A percentile compares a stretch with the other conserved stretches of the same genome.
Evolutionary conservation across 2,113 vertebrate genomes (phyloP).

Genomic region (Misgurnus anguillicaudatus): DNA sequence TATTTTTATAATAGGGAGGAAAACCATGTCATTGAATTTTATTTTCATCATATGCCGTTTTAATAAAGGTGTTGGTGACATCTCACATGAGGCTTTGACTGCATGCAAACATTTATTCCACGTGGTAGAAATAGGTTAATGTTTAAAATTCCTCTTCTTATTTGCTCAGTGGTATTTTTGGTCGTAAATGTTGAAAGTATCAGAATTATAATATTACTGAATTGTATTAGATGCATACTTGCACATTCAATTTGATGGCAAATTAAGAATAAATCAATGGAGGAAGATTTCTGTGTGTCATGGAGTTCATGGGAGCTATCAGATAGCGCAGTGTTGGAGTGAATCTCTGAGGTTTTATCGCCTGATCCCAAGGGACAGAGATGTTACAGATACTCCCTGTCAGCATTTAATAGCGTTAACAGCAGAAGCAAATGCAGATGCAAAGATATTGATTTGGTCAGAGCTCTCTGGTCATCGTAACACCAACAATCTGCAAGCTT

Average conservation of each 20-base stretch:
- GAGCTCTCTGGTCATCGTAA: constrained; percentile 41
- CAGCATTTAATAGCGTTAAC: constrained; percentile 68
- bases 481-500: neutral
- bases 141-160: too few relatives aligned
- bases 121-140: too few relatives aligned
- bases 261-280: neutral
- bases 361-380: constrained; percentile 55
- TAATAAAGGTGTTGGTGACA: too few relatives aligned
- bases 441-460: constrained; percentile 64
- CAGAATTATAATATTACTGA: neutral
- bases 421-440: constrained; percentile 56
- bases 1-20: too few relatives aligned
- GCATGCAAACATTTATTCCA: too few relatives aligned
- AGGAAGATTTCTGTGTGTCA: constrained; percentile 5
- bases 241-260: neutral
- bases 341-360: constrained; percentile 26
- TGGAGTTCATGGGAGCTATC: constrained; percentile 43
- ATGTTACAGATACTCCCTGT: constrained; percentile 59
- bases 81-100: too few relatives aligned
- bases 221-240: neutral
- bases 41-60: too few relatives aligned
- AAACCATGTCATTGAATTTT: too few relatives aligned
- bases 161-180: too few relatives aligned
- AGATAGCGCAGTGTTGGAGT: constrained; percentile 27
- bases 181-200: neutral